phyloP scores from a whole-genome alignment of 2,888 invertebrate species.

The Tachystola acroxantha region DNA sequence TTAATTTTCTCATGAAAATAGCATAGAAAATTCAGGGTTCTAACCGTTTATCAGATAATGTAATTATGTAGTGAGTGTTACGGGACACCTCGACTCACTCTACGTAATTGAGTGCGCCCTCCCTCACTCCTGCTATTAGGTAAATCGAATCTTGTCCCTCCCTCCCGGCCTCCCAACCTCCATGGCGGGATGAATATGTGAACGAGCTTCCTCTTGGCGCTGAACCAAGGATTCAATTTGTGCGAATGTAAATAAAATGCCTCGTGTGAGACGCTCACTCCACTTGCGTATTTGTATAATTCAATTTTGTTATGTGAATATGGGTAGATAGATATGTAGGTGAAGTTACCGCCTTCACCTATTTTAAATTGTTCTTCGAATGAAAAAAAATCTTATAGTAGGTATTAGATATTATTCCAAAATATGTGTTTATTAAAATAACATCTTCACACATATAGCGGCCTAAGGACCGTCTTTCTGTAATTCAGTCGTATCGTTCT shows the following conservation, averaged over 20 bases:
- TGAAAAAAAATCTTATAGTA: background rate
- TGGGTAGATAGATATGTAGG: background rate
- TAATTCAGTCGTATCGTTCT: too few species aligned
- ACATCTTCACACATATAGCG: too few species aligned
- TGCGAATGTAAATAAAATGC: slow-evolving; percentile 69
- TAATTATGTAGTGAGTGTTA: slow-evolving; percentile 67
- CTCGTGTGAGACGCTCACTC: slow-evolving; percentile 28
- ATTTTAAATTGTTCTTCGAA: background rate
- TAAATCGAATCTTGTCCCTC: slow-evolving; percentile 69
- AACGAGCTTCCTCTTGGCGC: slow-evolving; percentile 55
- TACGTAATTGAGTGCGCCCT: slow-evolving; percentile 67
- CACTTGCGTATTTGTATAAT: slow-evolving; percentile 11
- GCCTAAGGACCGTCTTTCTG: too few species aligned
- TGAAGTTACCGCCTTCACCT: background rate
- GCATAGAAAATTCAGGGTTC: slow-evolving; percentile 25
- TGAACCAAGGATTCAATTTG: slow-evolving; percentile 72
- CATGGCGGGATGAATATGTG: slow-evolving; percentile 40
- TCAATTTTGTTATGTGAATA: slow-evolving; percentile 16
- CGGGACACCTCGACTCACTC: slow-evolving; percentile 70
- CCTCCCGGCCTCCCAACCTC: slow-evolving; percentile 17
- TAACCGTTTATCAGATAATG: slow-evolving; percentile 71
- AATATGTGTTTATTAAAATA: too few species aligned
- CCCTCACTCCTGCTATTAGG: slow-evolving; percentile 69
- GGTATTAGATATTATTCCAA: too few species aligned
- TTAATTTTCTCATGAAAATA: slow-evolving; percentile 18